Conservation (phyloP, 2,113 vertebrate species). For the Dicentrarchus labrax region DNA sequence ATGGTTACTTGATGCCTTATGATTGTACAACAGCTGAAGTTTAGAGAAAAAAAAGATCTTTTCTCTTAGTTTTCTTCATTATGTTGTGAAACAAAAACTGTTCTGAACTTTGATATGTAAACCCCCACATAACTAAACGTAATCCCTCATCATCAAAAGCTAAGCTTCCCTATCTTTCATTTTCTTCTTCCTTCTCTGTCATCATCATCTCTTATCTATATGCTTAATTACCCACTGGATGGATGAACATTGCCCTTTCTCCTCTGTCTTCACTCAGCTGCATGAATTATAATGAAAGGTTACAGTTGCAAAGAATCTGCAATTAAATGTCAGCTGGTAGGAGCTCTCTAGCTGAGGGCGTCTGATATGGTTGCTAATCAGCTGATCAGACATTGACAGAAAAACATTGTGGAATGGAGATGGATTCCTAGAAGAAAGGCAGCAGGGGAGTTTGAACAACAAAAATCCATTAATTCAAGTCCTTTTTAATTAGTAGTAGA, state of each 20-base stretch:
- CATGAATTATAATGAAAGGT: slow-evolving; percentile 66
- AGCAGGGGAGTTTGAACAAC: slow-evolving; percentile 29
- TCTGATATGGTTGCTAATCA: slow-evolving; percentile 54
- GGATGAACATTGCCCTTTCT: slow-evolving; percentile 57
- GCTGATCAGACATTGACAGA: slow-evolving; percentile 39
- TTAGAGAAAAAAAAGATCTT: not conserved
- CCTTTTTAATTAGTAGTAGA: slow-evolving; percentile 23
- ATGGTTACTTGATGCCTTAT: too few relatives aligned
- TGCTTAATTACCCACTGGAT: slow-evolving; percentile 35
- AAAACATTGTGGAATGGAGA: not conserved
- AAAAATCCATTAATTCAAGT: slow-evolving; percentile 34
- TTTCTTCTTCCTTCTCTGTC: not conserved
- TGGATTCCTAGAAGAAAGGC: slow-evolving; percentile 47
- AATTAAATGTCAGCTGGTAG: slow-evolving; percentile 64
- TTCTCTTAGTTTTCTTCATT: not conserved
- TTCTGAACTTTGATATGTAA: slow-evolving; percentile 16
- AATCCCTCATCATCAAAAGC: slow-evolving; percentile 21
- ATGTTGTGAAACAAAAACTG: not conserved
- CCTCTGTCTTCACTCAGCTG: slow-evolving; percentile 8
- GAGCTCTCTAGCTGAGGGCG: slow-evolving; percentile 18
- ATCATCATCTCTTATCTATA: slow-evolving; percentile 27
- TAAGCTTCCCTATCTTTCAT: not conserved
- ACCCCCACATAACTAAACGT: not conserved
- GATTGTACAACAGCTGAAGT: not conserved
- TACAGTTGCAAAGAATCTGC: slow-evolving; percentile 52